Base-by-base conservation (phyloP, 2,113 vertebrate genomes). In the Catagonus wagneri region DNA sequence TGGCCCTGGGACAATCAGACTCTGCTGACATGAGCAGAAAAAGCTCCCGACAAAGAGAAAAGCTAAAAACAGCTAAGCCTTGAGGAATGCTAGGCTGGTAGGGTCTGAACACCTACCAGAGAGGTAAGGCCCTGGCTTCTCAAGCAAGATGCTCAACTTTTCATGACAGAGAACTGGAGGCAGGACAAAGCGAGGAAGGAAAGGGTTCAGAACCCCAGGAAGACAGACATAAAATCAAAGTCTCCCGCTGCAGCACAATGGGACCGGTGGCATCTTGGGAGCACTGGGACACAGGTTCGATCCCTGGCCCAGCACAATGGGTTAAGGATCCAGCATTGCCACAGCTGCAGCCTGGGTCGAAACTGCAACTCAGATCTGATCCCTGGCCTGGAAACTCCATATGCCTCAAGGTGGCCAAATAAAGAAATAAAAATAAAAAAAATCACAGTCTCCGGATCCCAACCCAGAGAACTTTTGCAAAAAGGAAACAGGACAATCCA, bases 121-220 rank as follows among this genome's bases (percentile, higher is more conserved):
- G 68, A 52, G n/a, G 58, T 25, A 14, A 54, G 83, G 32, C 61
- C n/a, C 65, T 12, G 14, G 63, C 6, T 11, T 16, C 63, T 13
- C 36, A 12, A 29, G 23, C 17, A 9, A 69, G 66, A 83, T 1
- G 34, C 27, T 68, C 25, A 29, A 29, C 65, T 63, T 81, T 12
- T 58, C 25, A 36, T 1, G 0, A 66, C 56, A 4, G 12, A 78
- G 71, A 76, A 65, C 27, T 10, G 25, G 17, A 29, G 29, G 25
- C 16, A 76, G 12, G 10, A 60, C 44, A 7, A 17, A 4, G 12
- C 1, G 0, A 20, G n/a, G 32, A 9, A n/a, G 20, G 25, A 56
- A 86, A 34, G 34, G 68, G 22, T 25, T n/a, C 5, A 16, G 34
- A 32, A 71, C 14, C 22, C 87, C 69, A 52, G 65, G 56, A 27